A percentile compares a stretch with the other conserved stretches of the same genome.
Conservation (phyloP, 2,113 vertebrate species). For the Pungitius pungitius region DNA sequence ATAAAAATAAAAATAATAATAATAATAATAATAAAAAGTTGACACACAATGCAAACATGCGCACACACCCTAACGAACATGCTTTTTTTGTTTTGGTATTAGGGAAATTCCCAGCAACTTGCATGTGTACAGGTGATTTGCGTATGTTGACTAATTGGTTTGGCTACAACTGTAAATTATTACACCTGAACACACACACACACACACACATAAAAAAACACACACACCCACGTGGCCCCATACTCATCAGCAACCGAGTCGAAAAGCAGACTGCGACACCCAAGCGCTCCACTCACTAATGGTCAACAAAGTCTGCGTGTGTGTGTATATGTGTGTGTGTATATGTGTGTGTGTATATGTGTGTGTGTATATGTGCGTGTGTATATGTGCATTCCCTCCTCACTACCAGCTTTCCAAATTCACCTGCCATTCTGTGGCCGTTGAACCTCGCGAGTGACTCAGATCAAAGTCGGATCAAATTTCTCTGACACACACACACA, state of each 20-base stretch:
- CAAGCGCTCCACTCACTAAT: constrained; percentile 21
- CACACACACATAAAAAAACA: background rate
- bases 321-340: background rate
- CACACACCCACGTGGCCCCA: background rate
- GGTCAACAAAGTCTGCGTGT: constrained; percentile 32
- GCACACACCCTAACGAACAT: constrained; percentile 20
- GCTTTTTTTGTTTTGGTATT: constrained; percentile 28
- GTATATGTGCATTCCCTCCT: background rate
- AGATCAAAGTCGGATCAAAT: constrained; percentile 23
- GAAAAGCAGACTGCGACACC: constrained; percentile 26
- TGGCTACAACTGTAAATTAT: constrained; percentile 72
- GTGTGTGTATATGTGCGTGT: background rate
- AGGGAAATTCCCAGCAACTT: constrained; percentile 70
- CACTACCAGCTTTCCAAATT: constrained; percentile 13
- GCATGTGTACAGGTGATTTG: constrained; percentile 74
- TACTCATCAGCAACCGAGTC: constrained; percentile 26
- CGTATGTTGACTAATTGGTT: constrained; percentile 72
- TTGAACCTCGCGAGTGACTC: constrained; percentile 44
- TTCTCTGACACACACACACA: background rate
- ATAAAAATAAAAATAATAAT: background rate
- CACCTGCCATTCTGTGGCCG: constrained; percentile 46
- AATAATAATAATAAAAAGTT: background rate
- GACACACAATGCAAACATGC: constrained; percentile 19
- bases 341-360: background rate
- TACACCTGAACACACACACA: constrained; percentile 68